Evolutionary conservation across 2,797 vertebrate species (phyloP).

Genomic region (Sebastes nivosus): DNA sequence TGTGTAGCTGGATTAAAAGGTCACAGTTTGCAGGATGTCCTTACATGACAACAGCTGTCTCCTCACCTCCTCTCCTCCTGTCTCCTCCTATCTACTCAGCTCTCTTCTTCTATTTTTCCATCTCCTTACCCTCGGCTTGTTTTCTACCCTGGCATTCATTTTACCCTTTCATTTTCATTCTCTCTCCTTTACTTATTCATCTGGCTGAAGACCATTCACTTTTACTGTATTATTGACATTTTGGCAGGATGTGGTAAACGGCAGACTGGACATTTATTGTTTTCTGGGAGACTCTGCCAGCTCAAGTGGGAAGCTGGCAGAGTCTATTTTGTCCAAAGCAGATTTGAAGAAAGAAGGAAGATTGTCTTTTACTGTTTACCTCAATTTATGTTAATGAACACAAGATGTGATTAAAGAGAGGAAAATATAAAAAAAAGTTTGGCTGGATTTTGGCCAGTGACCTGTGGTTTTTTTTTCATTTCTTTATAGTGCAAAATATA

Average conservation of each 20-base stretch:
- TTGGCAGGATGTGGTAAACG: neutral
- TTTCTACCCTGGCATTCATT: neutral
- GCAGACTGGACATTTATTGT: neutral
- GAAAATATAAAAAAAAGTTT: neutral
- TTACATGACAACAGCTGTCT: slow-evolving; percentile 40
- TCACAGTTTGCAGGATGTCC: slow-evolving; percentile 42
- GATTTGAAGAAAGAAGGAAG: neutral
- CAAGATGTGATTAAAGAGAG: neutral
- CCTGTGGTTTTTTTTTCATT: neutral
- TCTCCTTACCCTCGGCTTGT: neutral
- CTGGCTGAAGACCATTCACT: neutral
- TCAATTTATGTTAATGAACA: neutral
- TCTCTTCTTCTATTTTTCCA: neutral
- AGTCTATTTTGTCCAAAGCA: neutral
- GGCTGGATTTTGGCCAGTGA: neutral
- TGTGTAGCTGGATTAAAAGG: slow-evolving; percentile 47
- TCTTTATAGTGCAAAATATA: neutral
- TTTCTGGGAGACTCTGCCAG: neutral
- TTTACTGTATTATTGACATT: neutral
- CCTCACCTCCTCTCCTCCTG: slow-evolving; percentile 17
- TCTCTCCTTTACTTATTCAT: slow-evolving; percentile 10
- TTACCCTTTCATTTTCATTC: neutral
- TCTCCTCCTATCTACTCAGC: slow-evolving; percentile 30
- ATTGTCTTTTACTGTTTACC: neutral
- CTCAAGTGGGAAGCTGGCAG: neutral